A percentile compares a stretch with the other conserved stretches of the same genome.
Conservation (phyloP, 2,797 vertebrate species). For the Falco peregrinus region DNA sequence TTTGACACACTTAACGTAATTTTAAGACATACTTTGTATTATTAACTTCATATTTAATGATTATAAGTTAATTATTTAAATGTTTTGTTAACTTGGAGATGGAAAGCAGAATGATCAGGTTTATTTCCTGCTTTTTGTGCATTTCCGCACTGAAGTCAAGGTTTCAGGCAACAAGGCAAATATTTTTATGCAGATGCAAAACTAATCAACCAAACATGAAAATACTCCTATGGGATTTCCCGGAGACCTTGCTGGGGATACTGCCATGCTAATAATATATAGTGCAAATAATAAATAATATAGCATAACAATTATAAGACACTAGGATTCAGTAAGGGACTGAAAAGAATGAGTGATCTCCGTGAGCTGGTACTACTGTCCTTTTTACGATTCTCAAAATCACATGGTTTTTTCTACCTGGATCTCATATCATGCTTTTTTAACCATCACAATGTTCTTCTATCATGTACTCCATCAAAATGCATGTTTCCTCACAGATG, state of each 20-base stretch:
- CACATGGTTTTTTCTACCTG: background rate
- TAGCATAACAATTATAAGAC: background rate
- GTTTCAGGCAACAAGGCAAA: constrained; percentile 34
- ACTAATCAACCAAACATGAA: constrained; percentile 53
- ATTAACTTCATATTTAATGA: background rate
- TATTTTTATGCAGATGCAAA: constrained; percentile 63
- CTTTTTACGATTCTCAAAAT: background rate
- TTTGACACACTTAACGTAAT: background rate
- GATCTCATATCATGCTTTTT: background rate
- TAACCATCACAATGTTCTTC: background rate
- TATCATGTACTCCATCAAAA: background rate
- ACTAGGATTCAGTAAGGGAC: background rate
- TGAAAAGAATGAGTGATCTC: background rate
- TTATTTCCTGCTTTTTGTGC: constrained; percentile 5
- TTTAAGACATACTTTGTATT: background rate
- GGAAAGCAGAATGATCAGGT: background rate
- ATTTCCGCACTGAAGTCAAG: background rate
- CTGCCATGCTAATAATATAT: background rate
- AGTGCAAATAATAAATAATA: constrained; percentile 4
- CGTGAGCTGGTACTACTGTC: background rate
- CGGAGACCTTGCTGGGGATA: constrained; percentile 32
- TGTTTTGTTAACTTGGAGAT: background rate
- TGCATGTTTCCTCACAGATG: background rate
- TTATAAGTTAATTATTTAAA: background rate
- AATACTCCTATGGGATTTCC: constrained; percentile 9